Evolutionary conservation across 1,140 invertebrate genomes (phyloP).

Genomic region (Paracyclopina nana): DNA sequence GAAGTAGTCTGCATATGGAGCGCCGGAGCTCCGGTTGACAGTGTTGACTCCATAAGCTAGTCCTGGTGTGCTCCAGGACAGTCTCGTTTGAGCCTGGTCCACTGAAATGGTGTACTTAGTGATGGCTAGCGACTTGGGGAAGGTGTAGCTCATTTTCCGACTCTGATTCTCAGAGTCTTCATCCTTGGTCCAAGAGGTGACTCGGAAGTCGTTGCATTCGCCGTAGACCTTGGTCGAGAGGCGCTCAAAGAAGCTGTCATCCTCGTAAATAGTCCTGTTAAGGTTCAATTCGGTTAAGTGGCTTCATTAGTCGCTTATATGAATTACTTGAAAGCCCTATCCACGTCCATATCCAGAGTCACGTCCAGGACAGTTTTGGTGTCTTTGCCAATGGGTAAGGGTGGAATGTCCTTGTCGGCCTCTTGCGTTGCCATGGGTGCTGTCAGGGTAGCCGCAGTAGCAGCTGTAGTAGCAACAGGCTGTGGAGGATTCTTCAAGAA

Average conservation of each 20-base stretch:
- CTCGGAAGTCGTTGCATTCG: not conserved
- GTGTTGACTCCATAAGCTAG: not conserved
- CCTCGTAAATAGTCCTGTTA: too few species aligned
- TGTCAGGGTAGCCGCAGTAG: too few species aligned
- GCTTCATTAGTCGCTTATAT: too few species aligned
- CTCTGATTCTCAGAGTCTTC: not conserved
- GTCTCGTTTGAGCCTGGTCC: not conserved
- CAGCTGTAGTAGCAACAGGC: too few species aligned
- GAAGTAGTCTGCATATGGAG: not conserved
- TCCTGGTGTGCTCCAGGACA: not conserved
- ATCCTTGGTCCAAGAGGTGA: not conserved
- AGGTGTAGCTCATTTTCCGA: not conserved
- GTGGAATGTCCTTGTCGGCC: constrained; percentile 3
- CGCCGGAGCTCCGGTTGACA: not conserved
- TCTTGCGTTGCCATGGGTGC: constrained; percentile 8
- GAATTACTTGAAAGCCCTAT: not conserved
- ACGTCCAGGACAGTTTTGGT: not conserved
- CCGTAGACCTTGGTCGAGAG: not conserved
- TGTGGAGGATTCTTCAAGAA: too few species aligned
- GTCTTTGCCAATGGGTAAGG: not conserved
- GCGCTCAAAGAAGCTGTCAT: not conserved
- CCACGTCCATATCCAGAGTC: not conserved
- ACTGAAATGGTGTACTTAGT: not conserved
- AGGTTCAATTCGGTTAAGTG: too few species aligned
- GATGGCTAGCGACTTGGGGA: not conserved